A percentile compares a stretch with the other conserved stretches of the same genome.
Evolutionary conservation across 2,888 invertebrate species (phyloP).

Genomic region (Chirona hameri): DNA sequence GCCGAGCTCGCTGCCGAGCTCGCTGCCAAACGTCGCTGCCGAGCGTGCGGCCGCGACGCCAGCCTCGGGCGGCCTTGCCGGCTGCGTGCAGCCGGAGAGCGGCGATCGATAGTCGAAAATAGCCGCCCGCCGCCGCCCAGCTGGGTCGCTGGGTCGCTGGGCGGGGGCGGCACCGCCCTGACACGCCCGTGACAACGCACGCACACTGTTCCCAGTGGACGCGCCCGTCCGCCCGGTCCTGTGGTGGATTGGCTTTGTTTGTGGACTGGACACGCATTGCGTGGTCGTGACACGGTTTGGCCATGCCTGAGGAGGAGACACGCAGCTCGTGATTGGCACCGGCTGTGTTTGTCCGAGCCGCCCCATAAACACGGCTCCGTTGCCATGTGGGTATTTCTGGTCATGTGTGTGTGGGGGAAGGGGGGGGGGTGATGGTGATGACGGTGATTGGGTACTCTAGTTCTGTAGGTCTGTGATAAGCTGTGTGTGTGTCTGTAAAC

Average conservation of each 20-base stretch:
- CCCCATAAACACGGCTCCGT: not conserved
- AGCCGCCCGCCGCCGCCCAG: not conserved
- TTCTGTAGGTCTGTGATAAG: too few relatives aligned
- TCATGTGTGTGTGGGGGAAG: not conserved
- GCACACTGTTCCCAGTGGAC: not conserved
- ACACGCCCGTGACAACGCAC: not conserved
- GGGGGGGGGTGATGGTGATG: not conserved
- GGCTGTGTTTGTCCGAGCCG: not conserved
- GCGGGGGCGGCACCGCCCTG: slow-evolving; percentile 1
- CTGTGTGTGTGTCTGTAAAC: too few relatives aligned
- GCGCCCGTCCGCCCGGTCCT: not conserved
- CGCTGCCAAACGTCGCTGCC: too few relatives aligned
- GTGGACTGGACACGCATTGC: too few relatives aligned
- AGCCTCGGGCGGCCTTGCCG: not conserved
- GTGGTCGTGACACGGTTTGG: too few relatives aligned
- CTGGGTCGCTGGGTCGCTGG: not conserved
- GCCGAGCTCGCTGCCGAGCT: too few relatives aligned
- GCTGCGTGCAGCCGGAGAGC: not conserved
- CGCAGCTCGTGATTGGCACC: too few relatives aligned
- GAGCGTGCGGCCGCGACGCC: not conserved
- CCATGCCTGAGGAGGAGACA: too few relatives aligned
- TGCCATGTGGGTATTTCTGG: not conserved
- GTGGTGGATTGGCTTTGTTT: not conserved
- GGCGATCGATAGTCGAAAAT: slow-evolving; percentile 5
- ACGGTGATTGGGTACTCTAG: not conserved